A percentile compares a stretch with the other conserved stretches of the same genome.
These are phyloP conservation scores for Megalops atlanticus DNA, from an alignment of 2,113 vertebrate genomes.

Conservation along the genomic window DNA sequence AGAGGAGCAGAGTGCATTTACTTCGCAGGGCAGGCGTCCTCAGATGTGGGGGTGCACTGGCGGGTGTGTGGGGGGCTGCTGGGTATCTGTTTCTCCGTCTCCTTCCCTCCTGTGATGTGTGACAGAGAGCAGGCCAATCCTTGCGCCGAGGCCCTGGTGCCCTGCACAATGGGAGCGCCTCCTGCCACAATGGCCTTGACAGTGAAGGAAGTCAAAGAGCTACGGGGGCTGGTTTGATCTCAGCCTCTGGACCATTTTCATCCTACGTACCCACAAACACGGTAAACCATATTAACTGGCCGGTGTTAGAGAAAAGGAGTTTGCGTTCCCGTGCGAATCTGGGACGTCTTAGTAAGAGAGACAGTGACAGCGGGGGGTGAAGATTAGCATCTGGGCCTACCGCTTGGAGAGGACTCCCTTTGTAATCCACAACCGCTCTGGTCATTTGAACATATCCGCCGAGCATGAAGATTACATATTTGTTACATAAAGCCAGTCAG, in stretches of 20 bases:
- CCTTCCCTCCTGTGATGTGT: background rate
- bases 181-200: background rate
- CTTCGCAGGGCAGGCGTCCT: background rate
- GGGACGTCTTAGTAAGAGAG: background rate
- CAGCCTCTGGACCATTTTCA: background rate
- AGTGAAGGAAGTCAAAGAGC: background rate
- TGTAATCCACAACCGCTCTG: background rate
- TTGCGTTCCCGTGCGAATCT: background rate
- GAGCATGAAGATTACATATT: background rate
- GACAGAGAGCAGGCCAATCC: conserved; percentile 2
- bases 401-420: background rate
- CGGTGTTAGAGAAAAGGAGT: background rate
- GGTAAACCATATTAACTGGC: background rate
- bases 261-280: background rate
- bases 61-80: background rate
- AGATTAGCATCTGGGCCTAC: background rate
- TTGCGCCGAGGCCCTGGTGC: background rate
- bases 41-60: background rate
- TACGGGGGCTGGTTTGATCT: background rate
- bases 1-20: background rate
- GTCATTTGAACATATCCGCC: background rate
- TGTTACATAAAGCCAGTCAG: background rate
- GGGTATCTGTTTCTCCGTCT: background rate
- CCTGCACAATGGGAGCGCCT: background rate
- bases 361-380: background rate